Evolutionary conservation across 2,113 vertebrate species (phyloP).

Genomic region (Carassius gibelio): DNA sequence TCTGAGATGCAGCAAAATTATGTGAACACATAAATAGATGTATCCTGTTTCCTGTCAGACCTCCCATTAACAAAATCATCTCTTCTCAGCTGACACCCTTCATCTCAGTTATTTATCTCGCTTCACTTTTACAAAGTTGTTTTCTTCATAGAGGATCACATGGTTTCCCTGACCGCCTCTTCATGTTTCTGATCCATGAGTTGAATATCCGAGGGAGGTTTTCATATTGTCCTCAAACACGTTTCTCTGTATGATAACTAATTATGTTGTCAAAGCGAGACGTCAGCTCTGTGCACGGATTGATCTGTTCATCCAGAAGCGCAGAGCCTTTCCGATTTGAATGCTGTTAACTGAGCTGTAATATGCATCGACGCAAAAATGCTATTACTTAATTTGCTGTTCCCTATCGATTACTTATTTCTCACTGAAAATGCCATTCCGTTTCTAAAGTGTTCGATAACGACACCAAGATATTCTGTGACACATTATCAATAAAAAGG

Average conservation of each 20-base stretch:
- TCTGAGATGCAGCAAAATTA: background rate
- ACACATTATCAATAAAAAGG: slow-evolving; percentile 60
- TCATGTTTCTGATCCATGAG: slow-evolving; percentile 17
- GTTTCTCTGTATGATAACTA: slow-evolving; percentile 64
- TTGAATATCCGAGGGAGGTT: slow-evolving; percentile 51
- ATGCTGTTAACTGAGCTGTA: slow-evolving; percentile 76
- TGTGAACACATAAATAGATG: background rate
- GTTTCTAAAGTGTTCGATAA: slow-evolving; percentile 55
- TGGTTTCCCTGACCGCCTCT: background rate
- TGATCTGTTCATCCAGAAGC: slow-evolving; percentile 67
- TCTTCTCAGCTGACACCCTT: slow-evolving; percentile 5
- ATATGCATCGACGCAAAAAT: slow-evolving; percentile 73
- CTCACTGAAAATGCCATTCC: slow-evolving; percentile 69
- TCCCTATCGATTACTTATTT: slow-evolving; percentile 76
- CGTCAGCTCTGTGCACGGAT: slow-evolving; percentile 67
- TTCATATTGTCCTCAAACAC: slow-evolving; percentile 62
- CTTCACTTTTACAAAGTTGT: background rate
- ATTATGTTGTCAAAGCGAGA: slow-evolving; percentile 65
- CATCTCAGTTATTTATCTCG: slow-evolving; percentile 5
- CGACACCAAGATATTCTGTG: slow-evolving; percentile 57
- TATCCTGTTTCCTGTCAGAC: background rate
- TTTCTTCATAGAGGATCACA: slow-evolving; percentile 14
- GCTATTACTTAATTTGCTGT: slow-evolving; percentile 79
- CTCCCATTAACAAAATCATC: background rate
- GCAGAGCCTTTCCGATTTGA: slow-evolving; percentile 62